Conservation (phyloP, 2,888 invertebrate species). For the Odontocerum albicorne region DNA sequence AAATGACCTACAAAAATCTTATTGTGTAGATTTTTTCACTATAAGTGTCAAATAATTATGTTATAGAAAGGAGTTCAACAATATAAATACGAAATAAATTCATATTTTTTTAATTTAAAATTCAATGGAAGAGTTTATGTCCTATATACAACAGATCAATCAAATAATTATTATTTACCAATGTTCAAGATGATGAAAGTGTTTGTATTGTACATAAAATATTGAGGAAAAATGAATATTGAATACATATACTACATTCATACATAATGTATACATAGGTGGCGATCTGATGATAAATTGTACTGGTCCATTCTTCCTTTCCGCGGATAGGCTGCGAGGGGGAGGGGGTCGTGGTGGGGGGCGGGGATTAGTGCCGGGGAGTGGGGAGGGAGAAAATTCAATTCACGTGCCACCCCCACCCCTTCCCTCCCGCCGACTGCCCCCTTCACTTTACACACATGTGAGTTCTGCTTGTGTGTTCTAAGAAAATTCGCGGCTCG, state of each 20-base stretch:
- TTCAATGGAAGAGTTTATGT: too few species aligned
- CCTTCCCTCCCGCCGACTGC: conserved; percentile 13
- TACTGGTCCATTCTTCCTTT: conserved; percentile 30
- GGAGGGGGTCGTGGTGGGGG: conserved; percentile 8
- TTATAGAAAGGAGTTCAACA: too few species aligned
- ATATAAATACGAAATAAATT: too few species aligned
- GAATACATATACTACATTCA: neutral
- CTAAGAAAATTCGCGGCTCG: conserved; percentile 34
- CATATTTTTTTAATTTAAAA: too few species aligned
- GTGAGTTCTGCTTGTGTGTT: conserved; percentile 33
- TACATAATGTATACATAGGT: conserved; percentile 10
- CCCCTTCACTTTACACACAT: conserved; percentile 25
- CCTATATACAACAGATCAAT: too few species aligned
- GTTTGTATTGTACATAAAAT: too few species aligned
- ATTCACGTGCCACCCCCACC: conserved; percentile 34
- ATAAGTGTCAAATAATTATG: too few species aligned
- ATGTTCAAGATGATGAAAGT: too few species aligned
- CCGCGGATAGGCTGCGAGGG: neutral
- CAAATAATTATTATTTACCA: too few species aligned
- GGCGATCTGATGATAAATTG: conserved; percentile 36
- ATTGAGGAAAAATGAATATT: too few species aligned
- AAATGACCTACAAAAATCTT: too few species aligned
- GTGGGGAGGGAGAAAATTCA: conserved; percentile 32
- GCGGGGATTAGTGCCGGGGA: conserved; percentile 15
- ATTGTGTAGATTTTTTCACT: too few species aligned